A percentile compares a stretch with the other conserved stretches of the same genome.
Conservation (phyloP, 1,140 invertebrate species). For the Coboldia fuscipes region DNA sequence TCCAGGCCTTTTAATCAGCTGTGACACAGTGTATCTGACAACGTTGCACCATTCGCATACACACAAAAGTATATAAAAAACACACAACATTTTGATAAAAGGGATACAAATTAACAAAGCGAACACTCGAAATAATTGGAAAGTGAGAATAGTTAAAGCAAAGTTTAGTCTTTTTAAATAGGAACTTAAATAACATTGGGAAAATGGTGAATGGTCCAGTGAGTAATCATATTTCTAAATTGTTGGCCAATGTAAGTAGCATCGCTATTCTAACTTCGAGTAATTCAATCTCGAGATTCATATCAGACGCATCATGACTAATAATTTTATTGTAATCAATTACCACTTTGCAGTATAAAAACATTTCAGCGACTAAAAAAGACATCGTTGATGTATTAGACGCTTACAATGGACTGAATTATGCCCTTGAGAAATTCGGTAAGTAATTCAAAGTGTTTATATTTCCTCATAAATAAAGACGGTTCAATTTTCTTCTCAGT, state of each 20-base stretch:
- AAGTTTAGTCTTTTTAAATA: too few relatives aligned
- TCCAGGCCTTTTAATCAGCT: too few relatives aligned
- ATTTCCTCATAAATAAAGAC: background rate
- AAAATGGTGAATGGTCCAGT: too few relatives aligned
- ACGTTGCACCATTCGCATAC: too few relatives aligned
- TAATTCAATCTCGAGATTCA: background rate
- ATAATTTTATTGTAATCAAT: background rate
- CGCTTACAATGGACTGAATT: slow-evolving; percentile 13
- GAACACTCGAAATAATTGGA: too few relatives aligned
- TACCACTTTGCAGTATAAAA: slow-evolving; percentile 13
- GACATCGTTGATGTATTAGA: slow-evolving; percentile 16
- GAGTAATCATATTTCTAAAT: background rate
- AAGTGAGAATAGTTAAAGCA: too few relatives aligned
- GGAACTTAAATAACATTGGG: too few relatives aligned
- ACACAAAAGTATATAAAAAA: too few relatives aligned
- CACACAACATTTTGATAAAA: too few relatives aligned
- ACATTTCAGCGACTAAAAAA: slow-evolving; percentile 15
- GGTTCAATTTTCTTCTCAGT: slow-evolving; percentile 28
- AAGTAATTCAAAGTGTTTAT: slow-evolving; percentile 1
- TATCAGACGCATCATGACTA: background rate
- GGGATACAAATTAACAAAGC: too few relatives aligned
- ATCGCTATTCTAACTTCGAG: background rate
- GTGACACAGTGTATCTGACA: too few relatives aligned
- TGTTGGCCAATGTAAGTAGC: background rate
- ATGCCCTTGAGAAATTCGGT: slow-evolving; percentile 15